phyloP scores from a whole-genome alignment of 37 sponge, comb jelly and placozoan species.

The Petrosia ficiformis region DNA sequence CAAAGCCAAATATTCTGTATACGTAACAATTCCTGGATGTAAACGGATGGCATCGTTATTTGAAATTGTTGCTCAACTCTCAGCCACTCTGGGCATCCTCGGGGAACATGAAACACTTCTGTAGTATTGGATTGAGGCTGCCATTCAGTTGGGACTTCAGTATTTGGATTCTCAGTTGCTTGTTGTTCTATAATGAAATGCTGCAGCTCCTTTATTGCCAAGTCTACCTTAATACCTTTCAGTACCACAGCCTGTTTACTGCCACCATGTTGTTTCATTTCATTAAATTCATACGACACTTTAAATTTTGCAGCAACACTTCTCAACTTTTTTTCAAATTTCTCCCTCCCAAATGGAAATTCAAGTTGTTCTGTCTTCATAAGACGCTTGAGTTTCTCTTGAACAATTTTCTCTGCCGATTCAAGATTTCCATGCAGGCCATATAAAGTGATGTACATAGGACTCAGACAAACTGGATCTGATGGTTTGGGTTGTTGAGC shows the following conservation, averaged over 20 bases:
- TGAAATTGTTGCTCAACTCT: constrained; percentile 1
- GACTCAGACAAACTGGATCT: neutral
- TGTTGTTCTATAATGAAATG: neutral
- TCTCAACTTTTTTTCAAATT: neutral
- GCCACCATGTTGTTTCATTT: neutral
- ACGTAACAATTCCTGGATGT: constrained; percentile 19
- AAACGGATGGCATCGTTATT: constrained; percentile 7
- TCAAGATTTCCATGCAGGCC: constrained; percentile 9
- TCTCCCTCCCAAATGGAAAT: neutral
- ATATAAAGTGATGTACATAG: neutral
- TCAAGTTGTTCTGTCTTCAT: neutral
- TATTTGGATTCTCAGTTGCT: neutral
- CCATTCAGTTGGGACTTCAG: constrained; percentile 26
- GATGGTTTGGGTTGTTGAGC: neutral
- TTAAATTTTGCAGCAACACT: neutral
- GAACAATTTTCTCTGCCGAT: neutral
- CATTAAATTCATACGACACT: neutral
- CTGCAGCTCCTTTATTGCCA: neutral
- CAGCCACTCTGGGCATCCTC: constrained; percentile 8
- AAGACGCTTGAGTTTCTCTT: neutral
- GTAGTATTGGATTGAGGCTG: neutral
- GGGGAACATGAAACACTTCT: neutral
- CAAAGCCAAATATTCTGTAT: constrained; percentile 69
- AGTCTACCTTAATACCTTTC: neutral
- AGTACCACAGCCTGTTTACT: neutral